These are phyloP conservation scores for Acleris sparsana DNA, from an alignment of 2,888 invertebrate species.

Conservation along the genomic window DNA sequence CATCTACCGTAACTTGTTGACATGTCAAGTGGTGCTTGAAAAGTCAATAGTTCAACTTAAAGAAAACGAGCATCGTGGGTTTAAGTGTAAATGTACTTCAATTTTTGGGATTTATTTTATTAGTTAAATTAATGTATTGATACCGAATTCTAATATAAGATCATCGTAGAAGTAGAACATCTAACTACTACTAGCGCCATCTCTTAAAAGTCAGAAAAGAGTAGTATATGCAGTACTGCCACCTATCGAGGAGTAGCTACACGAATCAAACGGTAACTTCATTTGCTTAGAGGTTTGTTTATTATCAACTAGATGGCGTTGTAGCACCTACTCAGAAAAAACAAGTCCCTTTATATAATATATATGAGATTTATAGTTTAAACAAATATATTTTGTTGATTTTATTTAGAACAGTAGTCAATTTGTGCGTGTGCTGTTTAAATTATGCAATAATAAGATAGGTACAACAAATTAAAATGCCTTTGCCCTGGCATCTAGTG, in stretches of 20 bases:
- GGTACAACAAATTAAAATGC: neutral
- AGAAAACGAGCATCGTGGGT: constrained; percentile 29
- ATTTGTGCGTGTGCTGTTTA: no score
- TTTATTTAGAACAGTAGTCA: no score
- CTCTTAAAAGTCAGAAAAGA: constrained; percentile 3
- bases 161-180: neutral
- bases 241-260: constrained; percentile 46
- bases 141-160: no score
- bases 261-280: constrained; percentile 31
- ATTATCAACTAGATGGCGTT: constrained; percentile 40
- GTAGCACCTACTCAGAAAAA: neutral
- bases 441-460: no score
- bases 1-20: constrained; percentile 42
- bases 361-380: neutral
- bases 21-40: constrained; percentile 46
- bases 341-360: neutral
- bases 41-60: constrained; percentile 43
- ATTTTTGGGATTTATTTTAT: no score
- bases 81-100: constrained; percentile 15
- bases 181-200: constrained; percentile 19
- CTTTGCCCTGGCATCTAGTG: constrained; percentile 53
- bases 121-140: no score
- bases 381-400: neutral
- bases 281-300: neutral
- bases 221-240: constrained; percentile 11